Evolutionary conservation across 2,797 vertebrate species (phyloP).

Genomic region (Calcarius lapponicus): DNA sequence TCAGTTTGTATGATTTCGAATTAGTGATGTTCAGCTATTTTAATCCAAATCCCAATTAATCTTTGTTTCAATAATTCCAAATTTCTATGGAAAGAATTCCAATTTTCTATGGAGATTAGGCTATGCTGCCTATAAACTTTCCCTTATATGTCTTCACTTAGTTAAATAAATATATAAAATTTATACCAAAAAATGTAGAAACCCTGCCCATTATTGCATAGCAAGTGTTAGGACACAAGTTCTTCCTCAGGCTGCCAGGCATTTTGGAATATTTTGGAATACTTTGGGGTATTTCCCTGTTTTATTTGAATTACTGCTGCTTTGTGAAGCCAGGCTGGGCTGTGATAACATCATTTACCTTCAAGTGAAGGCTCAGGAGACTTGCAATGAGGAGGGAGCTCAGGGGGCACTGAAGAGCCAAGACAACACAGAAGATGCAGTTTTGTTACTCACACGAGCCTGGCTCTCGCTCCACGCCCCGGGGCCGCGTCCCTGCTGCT

Average conservation of each 20-base stretch:
- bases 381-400: neutral
- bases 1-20: neutral
- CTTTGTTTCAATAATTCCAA: neutral
- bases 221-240: neutral
- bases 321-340: neutral
- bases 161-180: neutral
- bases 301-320: neutral
- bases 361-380: neutral
- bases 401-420: rapidly evolving
- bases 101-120: neutral
- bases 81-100: neutral
- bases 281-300: neutral
- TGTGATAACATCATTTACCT: neutral
- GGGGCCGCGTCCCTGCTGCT: slow-evolving; percentile 53
- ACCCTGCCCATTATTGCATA: neutral
- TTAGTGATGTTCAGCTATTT: neutral
- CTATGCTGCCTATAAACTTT: neutral
- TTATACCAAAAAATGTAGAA: neutral
- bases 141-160: neutral
- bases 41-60: neutral
- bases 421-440: rapidly evolving
- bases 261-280: neutral
- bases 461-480: slow-evolving; percentile 75
- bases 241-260: neutral
- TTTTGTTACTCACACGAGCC: slow-evolving; percentile 78